Conservation (phyloP, 2,113 vertebrate species). For the Grus americana region DNA sequence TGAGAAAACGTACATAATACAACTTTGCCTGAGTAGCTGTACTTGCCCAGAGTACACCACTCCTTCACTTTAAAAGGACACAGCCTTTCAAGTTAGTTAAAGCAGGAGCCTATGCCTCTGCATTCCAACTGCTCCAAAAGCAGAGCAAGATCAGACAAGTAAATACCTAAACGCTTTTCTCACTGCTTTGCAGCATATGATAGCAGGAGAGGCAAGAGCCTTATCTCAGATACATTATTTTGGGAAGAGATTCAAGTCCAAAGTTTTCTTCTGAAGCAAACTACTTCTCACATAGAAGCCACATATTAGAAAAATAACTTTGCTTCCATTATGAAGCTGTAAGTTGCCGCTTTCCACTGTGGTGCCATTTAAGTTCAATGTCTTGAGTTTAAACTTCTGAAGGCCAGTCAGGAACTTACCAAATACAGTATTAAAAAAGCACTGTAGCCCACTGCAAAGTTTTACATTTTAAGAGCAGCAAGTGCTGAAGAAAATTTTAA, state of each 20-base stretch:
- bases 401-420: not conserved
- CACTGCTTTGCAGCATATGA: not conserved
- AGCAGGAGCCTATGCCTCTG: not conserved
- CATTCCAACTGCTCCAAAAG: not conserved
- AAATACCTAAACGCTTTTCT: not conserved
- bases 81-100: not conserved
- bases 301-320: not conserved
- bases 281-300: not conserved
- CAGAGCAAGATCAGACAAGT: fast-evolving
- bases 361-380: not conserved
- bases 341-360: not conserved
- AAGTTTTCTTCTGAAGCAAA: not conserved
- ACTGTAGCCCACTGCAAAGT: not conserved
- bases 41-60: not conserved
- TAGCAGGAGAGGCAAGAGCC: not conserved
- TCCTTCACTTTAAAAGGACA: not conserved
- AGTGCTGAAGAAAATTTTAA: not conserved
- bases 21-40: not conserved
- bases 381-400: not conserved
- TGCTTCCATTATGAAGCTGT: not conserved
- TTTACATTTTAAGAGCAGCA: not conserved
- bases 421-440: not conserved
- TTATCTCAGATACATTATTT: not conserved
- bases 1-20: not conserved
- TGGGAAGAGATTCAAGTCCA: not conserved